Conservation (phyloP, 2,113 vertebrate species). For the Theristicus caerulescens region DNA sequence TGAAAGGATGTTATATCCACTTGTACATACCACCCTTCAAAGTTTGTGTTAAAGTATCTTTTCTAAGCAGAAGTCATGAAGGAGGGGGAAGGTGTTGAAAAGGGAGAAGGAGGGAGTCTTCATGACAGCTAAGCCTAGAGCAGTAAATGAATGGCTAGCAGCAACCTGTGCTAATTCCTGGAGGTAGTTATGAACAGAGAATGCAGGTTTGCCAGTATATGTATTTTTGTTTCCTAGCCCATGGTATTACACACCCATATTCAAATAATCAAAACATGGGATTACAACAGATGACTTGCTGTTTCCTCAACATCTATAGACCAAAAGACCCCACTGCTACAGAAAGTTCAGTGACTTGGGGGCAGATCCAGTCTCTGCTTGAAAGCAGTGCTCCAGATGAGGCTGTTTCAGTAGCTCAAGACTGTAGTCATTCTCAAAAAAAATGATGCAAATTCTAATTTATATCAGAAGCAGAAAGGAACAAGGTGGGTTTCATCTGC, state of each 20-base stretch:
- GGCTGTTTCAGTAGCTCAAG: background rate
- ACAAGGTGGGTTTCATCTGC: background rate
- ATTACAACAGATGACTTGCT: background rate
- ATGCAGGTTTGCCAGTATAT: fast-evolving
- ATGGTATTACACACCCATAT: background rate
- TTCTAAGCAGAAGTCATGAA: background rate
- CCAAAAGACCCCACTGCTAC: background rate
- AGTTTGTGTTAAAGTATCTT: background rate
- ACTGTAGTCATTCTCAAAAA: background rate
- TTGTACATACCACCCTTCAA: background rate
- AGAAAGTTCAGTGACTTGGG: fast-evolving
- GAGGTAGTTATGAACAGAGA: background rate
- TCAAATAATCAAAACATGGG: background rate
- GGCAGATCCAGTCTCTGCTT: background rate
- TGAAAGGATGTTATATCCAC: background rate
- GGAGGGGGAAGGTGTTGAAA: background rate
- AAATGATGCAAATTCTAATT: background rate
- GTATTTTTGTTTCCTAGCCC: background rate
- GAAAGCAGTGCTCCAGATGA: background rate
- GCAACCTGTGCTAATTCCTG: background rate
- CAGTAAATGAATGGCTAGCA: background rate
- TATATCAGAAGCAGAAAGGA: background rate
- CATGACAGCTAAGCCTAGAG: background rate
- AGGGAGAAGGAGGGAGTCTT: background rate
- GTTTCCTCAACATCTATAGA: background rate